Evolutionary conservation across 2,797 vertebrate genomes (phyloP), one percentile per base, ranked within the genome.

Genomic region (Fratercula arctica): DNA sequence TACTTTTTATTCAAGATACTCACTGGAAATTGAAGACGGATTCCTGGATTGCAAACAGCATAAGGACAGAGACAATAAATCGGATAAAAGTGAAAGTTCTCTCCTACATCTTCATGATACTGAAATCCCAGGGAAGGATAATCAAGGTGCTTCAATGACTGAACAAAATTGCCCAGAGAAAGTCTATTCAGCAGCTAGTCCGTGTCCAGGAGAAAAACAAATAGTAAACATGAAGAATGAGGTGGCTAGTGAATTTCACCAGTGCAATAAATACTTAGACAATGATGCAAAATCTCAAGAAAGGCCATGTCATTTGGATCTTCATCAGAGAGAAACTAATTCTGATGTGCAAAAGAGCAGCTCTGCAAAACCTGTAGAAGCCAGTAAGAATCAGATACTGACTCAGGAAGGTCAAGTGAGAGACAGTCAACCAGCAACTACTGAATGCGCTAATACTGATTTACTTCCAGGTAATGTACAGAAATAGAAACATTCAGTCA

Each of bases 401-500:
- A 95, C 96, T 98, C 98, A 98, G 97, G 99, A 99, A 97, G 97
- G 97, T 97, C 99, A 98, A 98, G 97, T 97, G 98, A 98, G 97
- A 98, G 98, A 98, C 91, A 98, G 96, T 98, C 98, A 98, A 96
- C 97, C 98, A 95, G 81, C 97, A 96, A 45, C 98, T 96, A 97
- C 98, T 97, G 98, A 98, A 97, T 98, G 98, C 97, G 92, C 97
- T 98, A 98, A 98, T 97, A 98, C 98, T 98, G 98, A 99, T 97
- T 98, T 99, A 98, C 98, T 99, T 98, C 97, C 99, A 99, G 99
- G 99, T 99, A 99, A 99, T 97, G 99, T 99, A 99, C 99, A 98
- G 99, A 98, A 98, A 97, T 98, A 98, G 97, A 98, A 96, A 97
- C 92, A 45, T 95, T 98, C 97, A 96, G 84, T 97, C 69, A 82